Percentiles rank a stretch among this genome's conserved stretches.
phyloP scores from a whole-genome alignment of 2,888 invertebrate species.

The Pocota personata region DNA sequence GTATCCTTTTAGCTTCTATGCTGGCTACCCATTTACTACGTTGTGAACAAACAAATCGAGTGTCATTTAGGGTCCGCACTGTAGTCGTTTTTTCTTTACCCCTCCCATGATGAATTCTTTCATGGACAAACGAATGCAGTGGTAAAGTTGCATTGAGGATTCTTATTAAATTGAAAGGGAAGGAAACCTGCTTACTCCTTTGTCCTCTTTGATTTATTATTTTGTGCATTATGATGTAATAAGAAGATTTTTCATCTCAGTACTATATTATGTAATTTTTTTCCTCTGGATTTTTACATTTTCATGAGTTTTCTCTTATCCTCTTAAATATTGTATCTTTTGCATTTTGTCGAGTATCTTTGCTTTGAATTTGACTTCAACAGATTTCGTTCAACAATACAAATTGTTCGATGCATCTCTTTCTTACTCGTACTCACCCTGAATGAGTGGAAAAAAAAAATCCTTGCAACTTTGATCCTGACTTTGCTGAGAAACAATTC shows the following conservation, averaged over 20 bases:
- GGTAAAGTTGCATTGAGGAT: constrained; percentile 1
- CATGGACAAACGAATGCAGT: constrained; percentile 32
- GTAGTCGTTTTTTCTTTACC: not conserved
- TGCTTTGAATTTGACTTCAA: not conserved
- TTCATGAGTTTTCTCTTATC: not conserved
- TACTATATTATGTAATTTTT: not conserved
- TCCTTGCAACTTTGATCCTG: constrained; percentile 8
- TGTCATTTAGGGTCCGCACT: constrained; percentile 49
- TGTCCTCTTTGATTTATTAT: constrained; percentile 43
- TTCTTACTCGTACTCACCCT: not conserved
- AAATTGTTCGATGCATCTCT: not conserved
- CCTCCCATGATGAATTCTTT: not conserved
- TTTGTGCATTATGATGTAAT: constrained; percentile 9
- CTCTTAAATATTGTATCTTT: not conserved
- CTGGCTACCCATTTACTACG: constrained; percentile 41
- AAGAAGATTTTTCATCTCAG: not conserved
- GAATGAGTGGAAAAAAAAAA: not conserved
- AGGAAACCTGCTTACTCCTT: constrained; percentile 7
- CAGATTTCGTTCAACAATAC: not conserved
- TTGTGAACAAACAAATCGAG: constrained; percentile 66
- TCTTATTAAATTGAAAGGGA: constrained; percentile 6
- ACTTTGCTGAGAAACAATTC: constrained; percentile 50
- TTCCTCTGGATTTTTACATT: not conserved
- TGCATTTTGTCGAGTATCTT: not conserved
- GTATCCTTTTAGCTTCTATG: constrained; percentile 54